Conservation (phyloP, 2,113 vertebrate species). For the Misgurnus anguillicaudatus region DNA sequence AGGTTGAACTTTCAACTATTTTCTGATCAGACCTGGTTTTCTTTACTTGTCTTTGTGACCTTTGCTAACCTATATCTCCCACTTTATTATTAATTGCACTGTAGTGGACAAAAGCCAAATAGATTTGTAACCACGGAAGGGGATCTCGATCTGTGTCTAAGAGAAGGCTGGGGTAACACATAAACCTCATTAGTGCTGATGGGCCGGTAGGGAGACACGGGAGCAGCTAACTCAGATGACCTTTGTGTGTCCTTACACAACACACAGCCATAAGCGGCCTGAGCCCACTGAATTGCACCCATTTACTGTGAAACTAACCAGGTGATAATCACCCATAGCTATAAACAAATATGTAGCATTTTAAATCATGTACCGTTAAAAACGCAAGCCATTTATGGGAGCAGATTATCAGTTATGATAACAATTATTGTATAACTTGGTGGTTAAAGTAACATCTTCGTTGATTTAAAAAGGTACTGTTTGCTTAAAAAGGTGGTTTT, state of each 20-base stretch:
- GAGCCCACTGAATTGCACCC: constrained; percentile 24
- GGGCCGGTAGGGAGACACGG: constrained; percentile 83
- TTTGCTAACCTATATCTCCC: constrained; percentile 78
- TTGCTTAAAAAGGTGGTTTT: too few relatives aligned
- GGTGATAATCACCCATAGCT: background rate
- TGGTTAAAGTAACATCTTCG: background rate
- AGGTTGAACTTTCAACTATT: constrained; percentile 65
- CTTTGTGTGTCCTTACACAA: constrained; percentile 83
- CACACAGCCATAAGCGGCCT: constrained; percentile 60
- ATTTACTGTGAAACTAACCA: constrained; percentile 21
- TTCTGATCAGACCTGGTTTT: background rate
- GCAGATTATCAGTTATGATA: background rate
- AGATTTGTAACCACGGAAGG: constrained; percentile 88
- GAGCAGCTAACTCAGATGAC: constrained; percentile 76
- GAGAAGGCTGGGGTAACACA: constrained; percentile 83
- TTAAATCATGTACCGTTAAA: background rate
- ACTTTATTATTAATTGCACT: constrained; percentile 87
- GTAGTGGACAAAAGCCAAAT: constrained; percentile 87
- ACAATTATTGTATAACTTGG: background rate
- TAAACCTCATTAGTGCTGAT: constrained; percentile 89
- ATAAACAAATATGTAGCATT: constrained; percentile 6
- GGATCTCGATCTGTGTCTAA: constrained; percentile 86
- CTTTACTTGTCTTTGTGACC: constrained; percentile 73
- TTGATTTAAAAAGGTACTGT: background rate
- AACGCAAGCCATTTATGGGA: background rate